Evolutionary conservation across 1,140 invertebrate species (phyloP).

Genomic region (Papilio xuthus): DNA sequence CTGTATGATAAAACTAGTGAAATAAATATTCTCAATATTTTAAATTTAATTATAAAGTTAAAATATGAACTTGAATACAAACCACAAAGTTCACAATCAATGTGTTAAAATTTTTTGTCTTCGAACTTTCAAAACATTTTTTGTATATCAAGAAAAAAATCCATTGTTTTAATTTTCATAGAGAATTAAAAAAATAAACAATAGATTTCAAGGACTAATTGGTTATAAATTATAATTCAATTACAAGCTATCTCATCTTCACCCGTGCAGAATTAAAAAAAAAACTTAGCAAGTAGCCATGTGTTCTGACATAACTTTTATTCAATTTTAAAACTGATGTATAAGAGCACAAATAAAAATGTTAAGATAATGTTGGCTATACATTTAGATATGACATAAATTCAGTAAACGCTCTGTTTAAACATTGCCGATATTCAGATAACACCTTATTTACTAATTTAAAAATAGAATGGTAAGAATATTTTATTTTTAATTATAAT

Average conservation of each 20-base stretch:
- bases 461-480: neutral
- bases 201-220: too few relatives aligned
- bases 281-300: too few relatives aligned
- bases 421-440: constrained; percentile 7
- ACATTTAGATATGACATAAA: constrained; percentile 4
- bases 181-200: too few relatives aligned
- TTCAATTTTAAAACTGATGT: neutral
- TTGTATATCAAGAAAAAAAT: too few relatives aligned
- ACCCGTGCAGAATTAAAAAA: too few relatives aligned
- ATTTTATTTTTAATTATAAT: neutral
- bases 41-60: neutral
- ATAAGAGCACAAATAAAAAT: neutral
- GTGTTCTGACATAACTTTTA: too few relatives aligned
- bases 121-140: too few relatives aligned
- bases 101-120: too few relatives aligned
- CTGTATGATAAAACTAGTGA: neutral
- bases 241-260: too few relatives aligned
- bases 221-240: too few relatives aligned
- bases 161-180: too few relatives aligned
- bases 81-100: neutral
- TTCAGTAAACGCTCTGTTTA: neutral
- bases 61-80: neutral
- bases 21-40: neutral
- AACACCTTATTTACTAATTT: neutral
- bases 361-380: constrained; percentile 3